phyloP scores from a whole-genome alignment of 2,797 vertebrate genomes.

The Enteromius anoplus region DNA sequence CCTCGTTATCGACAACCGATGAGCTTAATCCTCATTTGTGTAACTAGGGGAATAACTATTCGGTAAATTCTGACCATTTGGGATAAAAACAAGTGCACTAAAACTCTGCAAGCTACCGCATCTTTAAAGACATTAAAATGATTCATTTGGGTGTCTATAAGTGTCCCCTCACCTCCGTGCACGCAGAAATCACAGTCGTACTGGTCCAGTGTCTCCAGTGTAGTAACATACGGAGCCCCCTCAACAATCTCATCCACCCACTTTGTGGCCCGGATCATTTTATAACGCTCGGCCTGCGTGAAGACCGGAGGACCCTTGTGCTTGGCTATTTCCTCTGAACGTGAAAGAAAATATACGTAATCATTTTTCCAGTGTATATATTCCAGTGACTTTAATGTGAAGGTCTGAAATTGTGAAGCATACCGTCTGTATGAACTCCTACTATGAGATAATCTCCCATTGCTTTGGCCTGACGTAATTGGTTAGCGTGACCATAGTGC shows the following conservation, averaged over 20 bases:
- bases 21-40: too few relatives aligned
- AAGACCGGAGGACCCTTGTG: conserved; percentile 98
- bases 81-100: neutral
- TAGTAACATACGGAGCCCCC: conserved; percentile 95
- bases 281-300: conserved; percentile 94
- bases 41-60: too few relatives aligned
- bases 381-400: neutral
- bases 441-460: conserved; percentile 96
- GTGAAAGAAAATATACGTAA: neutral
- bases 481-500: conserved; percentile 98
- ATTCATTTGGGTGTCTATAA: neutral
- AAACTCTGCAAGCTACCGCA: neutral
- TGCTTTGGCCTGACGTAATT: conserved; percentile 92
- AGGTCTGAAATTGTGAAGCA: conserved; percentile 31
- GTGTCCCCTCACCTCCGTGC: conserved; percentile 80
- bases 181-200: conserved; percentile 95
- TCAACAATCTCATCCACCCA: conserved; percentile 98
- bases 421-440: conserved; percentile 95
- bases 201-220: conserved; percentile 91
- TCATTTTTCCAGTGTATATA: neutral
- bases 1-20: too few relatives aligned
- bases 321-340: conserved; percentile 90
- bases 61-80: neutral
- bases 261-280: conserved; percentile 97
- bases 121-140: neutral